Conservation (phyloP, 2,113 vertebrate species). For the Dasyprocta punctata region DNA sequence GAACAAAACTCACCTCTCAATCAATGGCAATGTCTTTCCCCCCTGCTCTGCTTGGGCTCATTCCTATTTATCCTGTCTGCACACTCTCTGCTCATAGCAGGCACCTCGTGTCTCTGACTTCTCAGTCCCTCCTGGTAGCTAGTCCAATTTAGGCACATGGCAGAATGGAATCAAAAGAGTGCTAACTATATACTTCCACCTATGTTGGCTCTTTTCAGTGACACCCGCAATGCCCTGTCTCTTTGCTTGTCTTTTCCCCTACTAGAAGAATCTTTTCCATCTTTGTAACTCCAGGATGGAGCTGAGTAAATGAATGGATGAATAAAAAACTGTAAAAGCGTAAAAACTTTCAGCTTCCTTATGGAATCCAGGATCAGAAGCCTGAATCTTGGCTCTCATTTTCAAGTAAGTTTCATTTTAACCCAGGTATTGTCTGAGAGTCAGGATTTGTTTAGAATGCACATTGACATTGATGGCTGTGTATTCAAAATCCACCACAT, state of each 20-base stretch:
- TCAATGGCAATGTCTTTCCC: background rate
- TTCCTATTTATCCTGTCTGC: background rate
- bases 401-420: constrained; percentile 31
- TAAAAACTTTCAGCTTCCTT: background rate
- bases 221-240: background rate
- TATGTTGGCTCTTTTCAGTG: background rate
- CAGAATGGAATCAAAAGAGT: background rate
- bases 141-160: background rate
- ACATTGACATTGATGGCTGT: background rate
- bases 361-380: background rate
- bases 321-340: background rate
- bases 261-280: background rate
- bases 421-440: background rate
- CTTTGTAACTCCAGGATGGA: background rate
- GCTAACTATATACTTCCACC: accelerated
- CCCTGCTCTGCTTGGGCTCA: background rate
- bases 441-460: background rate
- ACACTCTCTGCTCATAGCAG: background rate
- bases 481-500: background rate
- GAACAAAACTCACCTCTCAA: background rate
- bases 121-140: background rate
- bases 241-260: background rate
- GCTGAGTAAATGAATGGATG: background rate
- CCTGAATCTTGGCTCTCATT: background rate
- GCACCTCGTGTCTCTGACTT: background rate